phyloP scores from a whole-genome alignment of 2,113 vertebrate genomes.

The Stercorarius parasiticus region DNA sequence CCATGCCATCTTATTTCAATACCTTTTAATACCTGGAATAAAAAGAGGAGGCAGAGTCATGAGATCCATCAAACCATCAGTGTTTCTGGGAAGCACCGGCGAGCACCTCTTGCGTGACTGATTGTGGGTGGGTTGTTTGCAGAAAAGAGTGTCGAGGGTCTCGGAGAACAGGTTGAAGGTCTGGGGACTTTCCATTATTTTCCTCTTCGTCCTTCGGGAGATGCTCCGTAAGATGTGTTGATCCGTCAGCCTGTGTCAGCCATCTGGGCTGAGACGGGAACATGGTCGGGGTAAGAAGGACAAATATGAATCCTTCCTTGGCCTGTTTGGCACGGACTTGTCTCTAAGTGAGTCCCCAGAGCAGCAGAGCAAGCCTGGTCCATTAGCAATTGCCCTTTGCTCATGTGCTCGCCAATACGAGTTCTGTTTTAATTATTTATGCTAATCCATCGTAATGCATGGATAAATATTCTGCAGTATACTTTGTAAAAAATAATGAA shows the following conservation, averaged over 20 bases:
- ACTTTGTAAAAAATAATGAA: constrained; percentile 71
- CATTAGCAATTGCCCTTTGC: constrained; percentile 42
- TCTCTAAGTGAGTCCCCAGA: neutral
- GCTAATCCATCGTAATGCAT: constrained; percentile 49
- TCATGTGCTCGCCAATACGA: neutral
- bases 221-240: neutral
- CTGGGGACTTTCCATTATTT: neutral
- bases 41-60: constrained; percentile 11
- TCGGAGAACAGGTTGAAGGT: neutral
- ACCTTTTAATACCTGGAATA: neutral
- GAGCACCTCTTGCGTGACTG: neutral
- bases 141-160: neutral
- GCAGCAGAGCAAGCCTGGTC: neutral
- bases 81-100: neutral
- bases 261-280: neutral
- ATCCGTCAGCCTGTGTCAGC: neutral
- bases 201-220: neutral
- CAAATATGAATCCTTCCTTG: neutral
- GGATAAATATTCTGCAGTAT: constrained; percentile 45
- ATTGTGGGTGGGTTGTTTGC: neutral
- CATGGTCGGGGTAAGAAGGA: neutral
- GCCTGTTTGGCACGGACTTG: neutral
- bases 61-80: neutral
- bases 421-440: constrained; percentile 65
- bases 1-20: neutral